Evolutionary conservation across 2,888 invertebrate species (phyloP).

Genomic region (Harpalus rubripes): DNA sequence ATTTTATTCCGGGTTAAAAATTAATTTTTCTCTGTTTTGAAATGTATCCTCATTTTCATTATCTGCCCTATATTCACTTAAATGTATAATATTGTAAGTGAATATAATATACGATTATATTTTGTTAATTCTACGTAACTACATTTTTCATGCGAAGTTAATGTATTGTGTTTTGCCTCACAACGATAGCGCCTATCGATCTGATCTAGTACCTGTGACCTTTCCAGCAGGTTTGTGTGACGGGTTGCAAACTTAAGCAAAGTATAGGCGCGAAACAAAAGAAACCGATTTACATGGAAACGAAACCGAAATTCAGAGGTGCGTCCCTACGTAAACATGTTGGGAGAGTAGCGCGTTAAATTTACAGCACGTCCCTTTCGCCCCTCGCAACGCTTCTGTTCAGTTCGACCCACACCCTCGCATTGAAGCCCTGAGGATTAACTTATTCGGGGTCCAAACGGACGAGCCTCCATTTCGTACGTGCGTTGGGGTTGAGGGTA

Average conservation of each 20-base stretch:
- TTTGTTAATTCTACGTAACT: too few species aligned
- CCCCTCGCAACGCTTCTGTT: background rate
- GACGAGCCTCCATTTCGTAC: slow-evolving; percentile 51
- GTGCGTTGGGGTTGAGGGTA: slow-evolving; percentile 31
- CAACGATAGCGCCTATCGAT: background rate
- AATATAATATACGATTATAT: too few species aligned
- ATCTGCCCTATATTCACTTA: too few species aligned
- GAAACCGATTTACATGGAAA: slow-evolving; percentile 46
- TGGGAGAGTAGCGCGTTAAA: slow-evolving; percentile 54
- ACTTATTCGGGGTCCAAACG: slow-evolving; percentile 63
- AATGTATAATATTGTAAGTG: too few species aligned
- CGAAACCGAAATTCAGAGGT: slow-evolving; percentile 47
- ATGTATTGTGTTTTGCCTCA: too few species aligned
- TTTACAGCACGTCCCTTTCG: slow-evolving; percentile 40
- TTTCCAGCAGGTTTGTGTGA: background rate
- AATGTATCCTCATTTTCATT: too few species aligned
- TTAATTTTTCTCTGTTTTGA: too few species aligned
- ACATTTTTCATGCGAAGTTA: too few species aligned
- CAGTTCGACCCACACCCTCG: slow-evolving; percentile 28
- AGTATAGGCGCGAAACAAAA: slow-evolving; percentile 50
- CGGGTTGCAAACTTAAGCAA: slow-evolving; percentile 21
- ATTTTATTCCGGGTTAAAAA: too few species aligned
- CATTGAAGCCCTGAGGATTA: slow-evolving; percentile 55
- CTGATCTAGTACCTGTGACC: slow-evolving; percentile 21
- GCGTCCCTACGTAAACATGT: slow-evolving; percentile 57